Conservation (phyloP, 2,888 invertebrate genomes). For the Dryocosmus kuriphilus region DNA sequence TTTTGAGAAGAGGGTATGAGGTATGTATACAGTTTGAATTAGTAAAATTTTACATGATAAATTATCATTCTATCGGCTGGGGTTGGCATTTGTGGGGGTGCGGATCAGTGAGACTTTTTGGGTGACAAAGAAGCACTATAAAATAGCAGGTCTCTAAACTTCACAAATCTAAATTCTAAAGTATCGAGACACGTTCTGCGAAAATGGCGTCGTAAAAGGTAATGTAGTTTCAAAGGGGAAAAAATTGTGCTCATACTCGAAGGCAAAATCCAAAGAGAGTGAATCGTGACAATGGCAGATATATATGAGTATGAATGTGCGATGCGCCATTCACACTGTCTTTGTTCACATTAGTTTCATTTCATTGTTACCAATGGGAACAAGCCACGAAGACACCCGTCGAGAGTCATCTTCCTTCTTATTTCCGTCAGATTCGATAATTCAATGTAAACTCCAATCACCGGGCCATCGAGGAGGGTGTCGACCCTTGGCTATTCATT, state of each 20-base stretch:
- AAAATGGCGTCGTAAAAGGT: conserved; percentile 13
- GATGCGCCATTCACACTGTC: conserved; percentile 10
- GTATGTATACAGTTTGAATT: no score
- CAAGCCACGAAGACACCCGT: conserved; percentile 25
- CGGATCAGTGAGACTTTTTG: no score
- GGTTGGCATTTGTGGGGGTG: no score
- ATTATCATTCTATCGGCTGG: no score
- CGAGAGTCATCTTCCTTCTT: conserved; percentile 34
- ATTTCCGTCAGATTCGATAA: conserved; percentile 47
- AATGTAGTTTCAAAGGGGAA: not conserved
- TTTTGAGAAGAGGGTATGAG: no score
- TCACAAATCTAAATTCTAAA: not conserved
- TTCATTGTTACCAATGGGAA: conserved; percentile 33
- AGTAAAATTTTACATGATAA: no score
- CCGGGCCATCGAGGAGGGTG: conserved; percentile 47
- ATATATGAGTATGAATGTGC: conserved; percentile 5
- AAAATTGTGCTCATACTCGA: not conserved
- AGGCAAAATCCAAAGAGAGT: not conserved
- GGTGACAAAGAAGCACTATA: not conserved
- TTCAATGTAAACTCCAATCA: conserved; percentile 51
- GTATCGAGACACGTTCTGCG: not conserved
- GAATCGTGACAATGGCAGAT: conserved; percentile 14
- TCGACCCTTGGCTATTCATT: conserved; percentile 43
- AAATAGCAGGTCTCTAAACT: conserved; percentile 1
- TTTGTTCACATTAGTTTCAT: conserved; percentile 16